Conservation (phyloP, 2,797 vertebrate genomes). For the Intellagama lesueurii region DNA sequence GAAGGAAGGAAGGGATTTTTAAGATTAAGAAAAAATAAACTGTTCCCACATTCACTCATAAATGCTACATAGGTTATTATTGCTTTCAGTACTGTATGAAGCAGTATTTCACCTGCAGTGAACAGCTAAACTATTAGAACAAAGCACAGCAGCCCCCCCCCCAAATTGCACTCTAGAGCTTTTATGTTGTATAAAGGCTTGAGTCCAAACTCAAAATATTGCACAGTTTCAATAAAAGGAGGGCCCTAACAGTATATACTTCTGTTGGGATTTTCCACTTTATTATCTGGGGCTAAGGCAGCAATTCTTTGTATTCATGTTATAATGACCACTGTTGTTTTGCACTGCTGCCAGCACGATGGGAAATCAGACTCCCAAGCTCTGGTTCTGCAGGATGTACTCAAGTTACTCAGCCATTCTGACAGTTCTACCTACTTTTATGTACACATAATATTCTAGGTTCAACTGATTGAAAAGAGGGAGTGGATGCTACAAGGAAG, state of each 20-base stretch:
- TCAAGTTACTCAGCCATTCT: too few relatives aligned
- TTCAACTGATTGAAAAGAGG: too few relatives aligned
- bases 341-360: not conserved
- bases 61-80: not conserved
- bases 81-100: not conserved
- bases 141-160: not conserved
- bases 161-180: not conserved
- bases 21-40: not conserved
- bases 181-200: not conserved
- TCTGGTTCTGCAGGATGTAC: too few relatives aligned
- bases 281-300: slow-evolving; percentile 1
- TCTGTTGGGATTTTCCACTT: slow-evolving; percentile 3
- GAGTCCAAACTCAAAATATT: not conserved
- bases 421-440: too few relatives aligned
- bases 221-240: slow-evolving; percentile 26
- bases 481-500: too few relatives aligned
- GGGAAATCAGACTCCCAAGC: too few relatives aligned
- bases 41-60: not conserved
- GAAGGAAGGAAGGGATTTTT: not conserved
- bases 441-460: too few relatives aligned
- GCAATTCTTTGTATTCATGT: slow-evolving; percentile 13
- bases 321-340: slow-evolving; percentile 1
- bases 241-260: not conserved
- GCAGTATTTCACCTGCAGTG: not conserved
- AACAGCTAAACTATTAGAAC: slow-evolving; percentile 2